phyloP scores from a whole-genome alignment of 2,797 vertebrate genomes.

The Xenentodon cancila region DNA sequence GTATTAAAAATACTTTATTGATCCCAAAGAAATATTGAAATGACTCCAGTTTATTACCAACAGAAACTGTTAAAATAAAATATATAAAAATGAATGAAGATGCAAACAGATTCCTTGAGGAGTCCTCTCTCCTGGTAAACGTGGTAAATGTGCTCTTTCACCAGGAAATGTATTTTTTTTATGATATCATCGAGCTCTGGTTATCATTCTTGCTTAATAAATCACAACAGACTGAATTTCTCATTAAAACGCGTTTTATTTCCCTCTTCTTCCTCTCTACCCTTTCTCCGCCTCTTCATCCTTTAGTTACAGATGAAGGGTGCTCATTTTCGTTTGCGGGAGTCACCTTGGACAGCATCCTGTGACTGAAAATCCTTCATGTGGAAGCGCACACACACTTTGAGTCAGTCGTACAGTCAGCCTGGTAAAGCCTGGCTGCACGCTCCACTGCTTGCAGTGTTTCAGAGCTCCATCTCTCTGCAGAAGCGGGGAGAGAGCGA shows the following conservation, averaged over 20 bases:
- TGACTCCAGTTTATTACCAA: no score
- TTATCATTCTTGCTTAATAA: background rate
- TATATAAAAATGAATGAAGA: no score
- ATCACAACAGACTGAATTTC: background rate
- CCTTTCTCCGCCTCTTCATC: conserved; percentile 26
- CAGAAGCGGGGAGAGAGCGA: conserved; percentile 55
- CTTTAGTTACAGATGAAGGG: conserved; percentile 31
- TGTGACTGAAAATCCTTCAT: conserved; percentile 28
- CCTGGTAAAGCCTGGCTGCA: conserved; percentile 58
- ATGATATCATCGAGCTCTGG: background rate
- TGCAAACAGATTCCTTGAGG: no score
- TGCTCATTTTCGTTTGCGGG: conserved; percentile 50
- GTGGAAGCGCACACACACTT: conserved; percentile 28
- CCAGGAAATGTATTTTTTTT: no score
- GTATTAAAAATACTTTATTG: no score
- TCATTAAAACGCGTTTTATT: conserved; percentile 16
- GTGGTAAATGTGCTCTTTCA: no score
- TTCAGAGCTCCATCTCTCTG: conserved; percentile 63
- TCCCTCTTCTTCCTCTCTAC: conserved; percentile 2
- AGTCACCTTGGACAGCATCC: conserved; percentile 79
- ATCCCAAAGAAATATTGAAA: no score
- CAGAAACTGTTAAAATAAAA: no score
- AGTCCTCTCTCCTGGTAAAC: no score
- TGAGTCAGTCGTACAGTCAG: conserved; percentile 47
- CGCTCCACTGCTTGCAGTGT: conserved; percentile 59